These are phyloP conservation scores for Neoniphon sammara DNA, from an alignment of 2,797 vertebrate genomes.

Conservation along the genomic window DNA sequence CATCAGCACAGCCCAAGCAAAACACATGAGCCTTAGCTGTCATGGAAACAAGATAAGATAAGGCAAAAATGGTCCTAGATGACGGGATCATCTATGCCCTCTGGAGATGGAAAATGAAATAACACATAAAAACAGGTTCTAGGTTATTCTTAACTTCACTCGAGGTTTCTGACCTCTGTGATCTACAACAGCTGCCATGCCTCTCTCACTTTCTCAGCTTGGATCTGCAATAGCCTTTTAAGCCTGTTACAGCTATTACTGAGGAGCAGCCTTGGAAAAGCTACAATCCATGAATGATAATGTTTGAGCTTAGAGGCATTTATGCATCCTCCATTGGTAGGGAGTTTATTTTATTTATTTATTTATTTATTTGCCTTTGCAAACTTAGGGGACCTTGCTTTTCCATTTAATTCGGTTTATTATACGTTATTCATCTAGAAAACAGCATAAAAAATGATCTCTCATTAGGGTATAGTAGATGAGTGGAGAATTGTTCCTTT, in stretches of 20 bases:
- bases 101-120: constrained; percentile 45
- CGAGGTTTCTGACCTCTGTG: constrained; percentile 30
- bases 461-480: too few relatives aligned
- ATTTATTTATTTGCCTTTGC: neutral
- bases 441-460: neutral
- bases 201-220: constrained; percentile 23
- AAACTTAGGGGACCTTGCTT: neutral
- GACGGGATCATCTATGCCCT: constrained; percentile 41
- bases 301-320: constrained; percentile 19
- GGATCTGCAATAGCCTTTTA: constrained; percentile 23
- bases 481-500: too few relatives aligned
- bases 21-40: constrained; percentile 46
- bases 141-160: constrained; percentile 19
- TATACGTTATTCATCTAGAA: constrained; percentile 13
- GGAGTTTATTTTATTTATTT: neutral
- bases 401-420: neutral
- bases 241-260: constrained; percentile 37
- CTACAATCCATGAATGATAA: constrained; percentile 25
- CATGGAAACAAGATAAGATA: constrained; percentile 59
- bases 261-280: constrained; percentile 24
- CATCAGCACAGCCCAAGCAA: constrained; percentile 13
- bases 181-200: constrained; percentile 26
- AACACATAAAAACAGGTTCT: constrained; percentile 26
- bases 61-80: constrained; percentile 38
- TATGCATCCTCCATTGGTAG: neutral